phyloP scores from a whole-genome alignment of 2,113 vertebrate genomes.

The Amblyopsis rosae region DNA sequence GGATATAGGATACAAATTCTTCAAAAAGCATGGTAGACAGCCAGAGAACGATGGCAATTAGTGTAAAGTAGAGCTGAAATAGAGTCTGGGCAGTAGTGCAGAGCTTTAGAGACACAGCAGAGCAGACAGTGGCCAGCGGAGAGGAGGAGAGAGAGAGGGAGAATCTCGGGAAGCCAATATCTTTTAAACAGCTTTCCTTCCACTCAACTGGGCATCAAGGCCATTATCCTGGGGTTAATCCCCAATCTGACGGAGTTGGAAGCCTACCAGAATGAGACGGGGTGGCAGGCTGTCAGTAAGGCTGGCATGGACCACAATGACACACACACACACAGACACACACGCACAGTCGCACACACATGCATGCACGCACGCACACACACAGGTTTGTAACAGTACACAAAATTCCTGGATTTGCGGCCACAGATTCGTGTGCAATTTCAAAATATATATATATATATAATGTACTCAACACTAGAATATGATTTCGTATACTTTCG shows the following conservation, averaged over 20 bases:
- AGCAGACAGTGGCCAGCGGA: conserved; percentile 28
- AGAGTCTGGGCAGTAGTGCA: conserved; percentile 21
- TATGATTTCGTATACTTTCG: too few relatives aligned
- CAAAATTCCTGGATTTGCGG: background rate
- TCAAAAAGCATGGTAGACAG: background rate
- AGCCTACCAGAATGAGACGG: conserved; percentile 67
- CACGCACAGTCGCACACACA: conserved; percentile 1
- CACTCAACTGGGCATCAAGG: conserved; percentile 78
- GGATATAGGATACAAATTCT: background rate
- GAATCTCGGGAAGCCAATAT: conserved; percentile 71
- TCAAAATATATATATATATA: too few relatives aligned
- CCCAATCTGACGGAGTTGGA: conserved; percentile 72
- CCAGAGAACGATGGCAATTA: conserved; percentile 7
- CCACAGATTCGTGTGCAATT: too few relatives aligned
- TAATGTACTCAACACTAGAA: too few relatives aligned
- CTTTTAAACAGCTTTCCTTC: conserved; percentile 81
- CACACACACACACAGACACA: conserved; percentile 11
- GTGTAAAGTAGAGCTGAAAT: conserved; percentile 21
- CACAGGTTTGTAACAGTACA: conserved; percentile 6
- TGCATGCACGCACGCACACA: conserved; percentile 18
- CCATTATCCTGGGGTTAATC: conserved; percentile 79
- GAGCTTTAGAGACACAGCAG: conserved; percentile 27
- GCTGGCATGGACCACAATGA: conserved; percentile 64
- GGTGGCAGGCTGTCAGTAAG: conserved; percentile 68
- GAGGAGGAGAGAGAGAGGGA: conserved; percentile 58